A percentile compares a stretch with the other conserved stretches of the same genome.
phyloP scores from a whole-genome alignment of 53 echinoderm and acorn worm species.

The Echinarachnius parma region DNA sequence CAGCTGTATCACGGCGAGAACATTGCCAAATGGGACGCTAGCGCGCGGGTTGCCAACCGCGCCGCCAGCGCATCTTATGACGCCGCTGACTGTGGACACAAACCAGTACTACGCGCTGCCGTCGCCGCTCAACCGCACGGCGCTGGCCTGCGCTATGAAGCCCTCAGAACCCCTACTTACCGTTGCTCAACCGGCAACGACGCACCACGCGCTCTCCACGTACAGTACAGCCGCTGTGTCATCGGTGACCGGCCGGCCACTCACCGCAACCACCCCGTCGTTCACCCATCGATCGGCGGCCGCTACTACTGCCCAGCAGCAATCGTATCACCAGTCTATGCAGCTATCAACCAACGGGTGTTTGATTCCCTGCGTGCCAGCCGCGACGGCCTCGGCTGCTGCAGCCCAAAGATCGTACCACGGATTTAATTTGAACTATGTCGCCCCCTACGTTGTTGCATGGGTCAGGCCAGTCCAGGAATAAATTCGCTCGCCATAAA shows the following conservation, averaged over 20 bases:
- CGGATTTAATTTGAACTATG: conserved; percentile 96
- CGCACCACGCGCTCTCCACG: conserved; percentile 47
- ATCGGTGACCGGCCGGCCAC: conserved; percentile 38
- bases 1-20: not conserved
- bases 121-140: conserved; percentile 69
- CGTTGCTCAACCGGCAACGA: conserved; percentile 78
- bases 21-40: conserved; percentile 1
- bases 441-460: conserved; percentile 87
- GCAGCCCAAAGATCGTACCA: conserved; percentile 49
- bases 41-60: conserved; percentile 30
- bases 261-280: conserved; percentile 33
- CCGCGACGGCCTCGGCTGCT: conserved; percentile 47
- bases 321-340: conserved; percentile 38
- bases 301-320: conserved; percentile 1
- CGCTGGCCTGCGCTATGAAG: conserved; percentile 58
- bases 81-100: conserved; percentile 89
- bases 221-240: conserved; percentile 28
- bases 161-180: conserved; percentile 80
- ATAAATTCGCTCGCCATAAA: conserved; percentile 1
- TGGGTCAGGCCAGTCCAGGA: conserved; percentile 92
- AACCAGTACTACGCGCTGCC: conserved; percentile 96
- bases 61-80: conserved; percentile 59
- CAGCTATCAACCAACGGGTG: conserved; percentile 29
- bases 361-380: conserved; percentile 36
- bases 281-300: conserved; percentile 2